Evolutionary conservation across 2,888 invertebrate species (phyloP), one percentile per base, ranked within the genome.

Genomic region (Amphipyra berbera): DNA sequence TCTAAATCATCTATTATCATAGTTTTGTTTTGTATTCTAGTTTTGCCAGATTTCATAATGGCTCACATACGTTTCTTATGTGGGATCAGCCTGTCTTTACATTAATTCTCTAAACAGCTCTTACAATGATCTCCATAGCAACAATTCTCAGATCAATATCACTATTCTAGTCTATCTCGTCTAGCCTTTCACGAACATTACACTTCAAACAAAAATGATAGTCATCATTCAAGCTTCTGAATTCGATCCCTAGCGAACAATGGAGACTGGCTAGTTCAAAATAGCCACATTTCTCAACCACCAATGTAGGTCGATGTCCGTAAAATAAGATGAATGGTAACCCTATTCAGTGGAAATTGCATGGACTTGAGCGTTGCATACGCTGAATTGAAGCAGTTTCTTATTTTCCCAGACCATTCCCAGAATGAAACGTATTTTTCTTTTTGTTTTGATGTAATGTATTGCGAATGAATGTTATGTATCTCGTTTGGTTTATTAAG

Each of bases 271-370:
- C 65, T 60, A 75, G 63, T 73, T 70, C 67, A 81, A 78, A 78
- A 78, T 77, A 72, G 72, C 76, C 73, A 55, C 73, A 76, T 78
- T 77, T 79, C 76, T 79, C 73, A 68, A 75, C 71, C 67, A 3
- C 56, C 76, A 53, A 84, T 81, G 71, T 84, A 80, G 83, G 83
- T 79, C 83, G 73, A 73, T 81, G 82, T 78, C 77, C 79, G 74
- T 69, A 75, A 82, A 81, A 82, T 78, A 83, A 81, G 82, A 82
- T 80, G 76, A 82, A 83, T 82, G 70, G 79, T 73, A 57, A 73
- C 73, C 62, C 75, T 68, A 80, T 84, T 82, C 81, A 77, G 69
- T 68, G 67, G 68, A 68, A 78, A 77, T 79, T 73, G 68, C 76
- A 79, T 68, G 70, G 73, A 68, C 72, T 70, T 77, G 74, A 72